Evolutionary conservation across 2,888 invertebrate species (phyloP).

Genomic region (Gymnoscelis rufifasciata): DNA sequence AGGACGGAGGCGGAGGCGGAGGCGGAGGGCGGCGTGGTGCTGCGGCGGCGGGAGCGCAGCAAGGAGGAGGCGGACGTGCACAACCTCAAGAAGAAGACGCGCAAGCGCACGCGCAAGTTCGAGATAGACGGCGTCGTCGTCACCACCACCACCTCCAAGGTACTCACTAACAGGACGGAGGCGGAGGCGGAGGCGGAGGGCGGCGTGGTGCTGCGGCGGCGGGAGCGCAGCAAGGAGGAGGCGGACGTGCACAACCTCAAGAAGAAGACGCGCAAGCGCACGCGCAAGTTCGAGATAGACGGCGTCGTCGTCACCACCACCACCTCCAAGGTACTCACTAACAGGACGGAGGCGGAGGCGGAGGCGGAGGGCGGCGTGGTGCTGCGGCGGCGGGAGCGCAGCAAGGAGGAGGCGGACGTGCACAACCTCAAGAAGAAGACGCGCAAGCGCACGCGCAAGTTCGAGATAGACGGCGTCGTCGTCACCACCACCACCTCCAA

Average conservation of each 20-base stretch:
- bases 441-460: conserved; percentile 96
- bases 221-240: conserved; percentile 84
- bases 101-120: conserved; percentile 97
- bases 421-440: conserved; percentile 94
- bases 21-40: conserved; percentile 83
- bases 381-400: conserved; percentile 81
- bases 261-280: conserved; percentile 96
- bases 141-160: conserved; percentile 89
- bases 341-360: conserved; percentile 73
- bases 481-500: conserved; percentile 93
- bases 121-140: conserved; percentile 98
- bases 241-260: conserved; percentile 88
- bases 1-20: conserved; percentile 81
- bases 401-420: conserved; percentile 88
- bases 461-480: conserved; percentile 97
- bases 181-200: conserved; percentile 84
- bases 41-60: conserved; percentile 81
- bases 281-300: conserved; percentile 98
- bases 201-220: conserved; percentile 83
- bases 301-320: conserved; percentile 98
- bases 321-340: conserved; percentile 64
- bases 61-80: conserved; percentile 89
- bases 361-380: conserved; percentile 85
- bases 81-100: conserved; percentile 92
- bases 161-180: conserved; percentile 45